Evolutionary conservation across 2,113 vertebrate species (phyloP).

Genomic region (Tringa solitaria): DNA sequence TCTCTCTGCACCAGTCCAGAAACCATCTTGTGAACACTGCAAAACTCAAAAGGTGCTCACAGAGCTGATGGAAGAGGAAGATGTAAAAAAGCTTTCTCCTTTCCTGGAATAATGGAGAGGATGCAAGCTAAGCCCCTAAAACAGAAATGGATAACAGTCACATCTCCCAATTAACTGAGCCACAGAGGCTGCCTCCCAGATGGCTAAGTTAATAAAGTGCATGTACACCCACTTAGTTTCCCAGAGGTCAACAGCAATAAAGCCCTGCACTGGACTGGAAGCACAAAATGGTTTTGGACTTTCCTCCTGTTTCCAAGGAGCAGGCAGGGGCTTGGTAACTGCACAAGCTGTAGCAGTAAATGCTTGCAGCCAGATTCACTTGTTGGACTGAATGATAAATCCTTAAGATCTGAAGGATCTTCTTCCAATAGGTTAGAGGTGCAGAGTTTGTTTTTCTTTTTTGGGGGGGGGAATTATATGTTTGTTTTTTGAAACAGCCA

Average conservation of each 20-base stretch:
- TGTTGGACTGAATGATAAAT: not conserved
- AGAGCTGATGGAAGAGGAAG: not conserved
- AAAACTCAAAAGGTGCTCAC: not conserved
- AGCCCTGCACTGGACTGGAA: not conserved
- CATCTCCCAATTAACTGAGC: not conserved
- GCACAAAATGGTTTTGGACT: not conserved
- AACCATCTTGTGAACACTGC: not conserved
- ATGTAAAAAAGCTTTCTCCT: not conserved
- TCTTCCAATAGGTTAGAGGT: not conserved
- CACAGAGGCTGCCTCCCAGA: not conserved
- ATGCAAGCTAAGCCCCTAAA: not conserved
- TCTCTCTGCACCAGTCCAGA: not conserved
- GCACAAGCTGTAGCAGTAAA: not conserved
- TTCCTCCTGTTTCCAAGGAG: not conserved
- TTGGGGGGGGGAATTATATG: accelerated
- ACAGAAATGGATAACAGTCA: not conserved
- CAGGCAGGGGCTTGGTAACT: not conserved
- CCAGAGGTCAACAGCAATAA: not conserved
- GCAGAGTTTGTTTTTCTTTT: not conserved
- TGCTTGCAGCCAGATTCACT: not conserved
- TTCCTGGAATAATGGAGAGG: not conserved
- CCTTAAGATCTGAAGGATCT: not conserved
- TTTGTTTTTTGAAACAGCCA: not conserved
- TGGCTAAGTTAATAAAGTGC: not conserved
- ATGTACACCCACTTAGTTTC: not conserved